These are phyloP conservation scores for Cyaniris semiargus DNA, from an alignment of 2,888 invertebrate genomes.

Conservation along the genomic window DNA sequence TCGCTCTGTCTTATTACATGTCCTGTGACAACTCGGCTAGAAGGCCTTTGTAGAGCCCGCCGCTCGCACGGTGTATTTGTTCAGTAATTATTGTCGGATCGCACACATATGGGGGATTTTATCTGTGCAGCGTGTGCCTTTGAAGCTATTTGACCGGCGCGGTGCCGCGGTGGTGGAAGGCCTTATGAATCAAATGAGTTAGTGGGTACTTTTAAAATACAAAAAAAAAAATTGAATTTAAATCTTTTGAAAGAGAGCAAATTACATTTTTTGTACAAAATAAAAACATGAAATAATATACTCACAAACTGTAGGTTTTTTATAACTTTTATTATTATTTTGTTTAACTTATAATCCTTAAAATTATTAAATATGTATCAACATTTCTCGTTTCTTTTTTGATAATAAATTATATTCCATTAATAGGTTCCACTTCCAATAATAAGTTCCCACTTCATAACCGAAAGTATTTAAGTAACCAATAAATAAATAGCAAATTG, in stretches of 20 bases:
- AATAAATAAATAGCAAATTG: not conserved
- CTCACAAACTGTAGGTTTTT: too few relatives aligned
- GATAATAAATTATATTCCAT: too few relatives aligned
- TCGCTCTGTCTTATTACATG: constrained; percentile 47
- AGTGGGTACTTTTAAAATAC: not conserved
- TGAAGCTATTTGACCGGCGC: not conserved
- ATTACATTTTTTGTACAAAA: too few relatives aligned
- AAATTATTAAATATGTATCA: too few relatives aligned
- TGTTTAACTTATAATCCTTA: too few relatives aligned
- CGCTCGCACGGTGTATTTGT: constrained; percentile 42
- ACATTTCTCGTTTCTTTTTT: too few relatives aligned
- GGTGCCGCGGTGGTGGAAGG: not conserved
- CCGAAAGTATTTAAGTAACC: too few relatives aligned
- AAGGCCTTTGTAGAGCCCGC: constrained; percentile 46
- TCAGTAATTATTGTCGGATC: constrained; percentile 44
- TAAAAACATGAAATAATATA: too few relatives aligned
- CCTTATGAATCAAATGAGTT: not conserved
- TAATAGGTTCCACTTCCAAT: too few relatives aligned
- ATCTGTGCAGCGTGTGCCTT: not conserved
- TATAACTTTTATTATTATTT: too few relatives aligned
- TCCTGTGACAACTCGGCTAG: constrained; percentile 53
- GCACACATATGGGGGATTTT: constrained; percentile 34
- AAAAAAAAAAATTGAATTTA: not conserved
- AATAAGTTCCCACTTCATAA: too few relatives aligned
- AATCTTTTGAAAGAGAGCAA: too few relatives aligned